Evolutionary conservation across 2,113 vertebrate species (phyloP).

Genomic region (Festucalex cinctus): DNA sequence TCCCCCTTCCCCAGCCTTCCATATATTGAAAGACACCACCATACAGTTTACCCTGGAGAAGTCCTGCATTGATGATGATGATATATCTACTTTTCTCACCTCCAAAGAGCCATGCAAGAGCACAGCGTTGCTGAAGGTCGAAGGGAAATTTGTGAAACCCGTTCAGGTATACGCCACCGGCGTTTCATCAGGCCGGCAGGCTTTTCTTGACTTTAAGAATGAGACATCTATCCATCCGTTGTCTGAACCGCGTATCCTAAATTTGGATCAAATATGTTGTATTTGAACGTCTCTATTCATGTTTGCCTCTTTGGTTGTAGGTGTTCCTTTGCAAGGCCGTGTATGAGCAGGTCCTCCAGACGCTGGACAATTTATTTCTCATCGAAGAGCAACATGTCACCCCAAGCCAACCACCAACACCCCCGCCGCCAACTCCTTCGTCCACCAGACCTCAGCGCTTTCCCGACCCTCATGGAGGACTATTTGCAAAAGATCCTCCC

Average conservation of each 20-base stretch:
- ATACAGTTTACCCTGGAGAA: constrained; percentile 95
- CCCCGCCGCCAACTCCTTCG: constrained; percentile 77
- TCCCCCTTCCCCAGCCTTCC: constrained; percentile 79
- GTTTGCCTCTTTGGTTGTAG: constrained; percentile 59
- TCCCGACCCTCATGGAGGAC: constrained; percentile 74
- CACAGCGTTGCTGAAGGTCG: constrained; percentile 82
- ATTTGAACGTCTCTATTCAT: not conserved
- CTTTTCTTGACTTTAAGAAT: too few species aligned
- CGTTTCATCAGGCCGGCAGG: too few species aligned
- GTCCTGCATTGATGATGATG: constrained; percentile 78
- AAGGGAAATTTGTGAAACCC: constrained; percentile 90
- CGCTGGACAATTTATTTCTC: constrained; percentile 88
- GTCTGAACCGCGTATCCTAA: too few species aligned
- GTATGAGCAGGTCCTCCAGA: constrained; percentile 95
- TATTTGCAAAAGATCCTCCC: constrained; percentile 84
- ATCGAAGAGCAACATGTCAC: constrained; percentile 78
- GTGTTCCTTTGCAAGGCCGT: constrained; percentile 94
- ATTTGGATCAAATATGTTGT: not conserved
- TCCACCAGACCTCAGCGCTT: constrained; percentile 71
- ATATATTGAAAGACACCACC: constrained; percentile 92
- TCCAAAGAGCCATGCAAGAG: constrained; percentile 76
- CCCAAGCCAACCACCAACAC: constrained; percentile 66
- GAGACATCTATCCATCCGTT: too few species aligned
- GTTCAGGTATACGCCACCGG: constrained; percentile 82
- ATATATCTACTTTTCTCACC: constrained; percentile 71